phyloP scores from a whole-genome alignment of 2,888 invertebrate genomes.

The Galerucella pusilla region DNA sequence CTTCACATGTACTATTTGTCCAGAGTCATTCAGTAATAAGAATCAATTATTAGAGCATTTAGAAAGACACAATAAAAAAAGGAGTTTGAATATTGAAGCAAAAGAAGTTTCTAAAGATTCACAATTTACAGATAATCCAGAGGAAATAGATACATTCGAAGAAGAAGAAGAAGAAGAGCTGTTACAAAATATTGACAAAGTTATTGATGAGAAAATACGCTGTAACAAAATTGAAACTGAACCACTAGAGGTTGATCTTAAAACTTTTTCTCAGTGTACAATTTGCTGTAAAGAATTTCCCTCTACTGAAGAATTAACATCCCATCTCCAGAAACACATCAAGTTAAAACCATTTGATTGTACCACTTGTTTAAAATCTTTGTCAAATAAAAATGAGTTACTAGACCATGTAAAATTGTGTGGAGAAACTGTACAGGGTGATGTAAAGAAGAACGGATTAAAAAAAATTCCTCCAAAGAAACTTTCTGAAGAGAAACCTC shows the following conservation, averaged over 20 bases:
- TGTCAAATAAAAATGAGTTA: neutral
- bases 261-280: conserved; percentile 7
- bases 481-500: neutral
- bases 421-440: neutral
- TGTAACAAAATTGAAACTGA: neutral
- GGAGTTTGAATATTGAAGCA: neutral
- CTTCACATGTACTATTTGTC: neutral
- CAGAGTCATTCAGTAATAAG: neutral
- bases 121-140: neutral
- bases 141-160: conserved; percentile 1
- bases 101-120: neutral
- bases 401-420: neutral
- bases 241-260: neutral
- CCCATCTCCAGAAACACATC: neutral
- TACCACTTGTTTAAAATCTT: neutral
- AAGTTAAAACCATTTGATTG: neutral
- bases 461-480: neutral
- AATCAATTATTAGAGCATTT: conserved; percentile 1
- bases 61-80: neutral
- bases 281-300: conserved; percentile 6
- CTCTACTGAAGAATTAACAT: neutral
- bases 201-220: conserved; percentile 10
- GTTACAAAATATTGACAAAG: conserved; percentile 6
- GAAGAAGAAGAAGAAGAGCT: conserved; percentile 3
- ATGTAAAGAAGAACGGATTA: neutral